Percentiles rank a stretch among this genome's conserved stretches.
These are phyloP conservation scores for Caretta caretta DNA, from an alignment of 2,113 vertebrate genomes.

Conservation along the genomic window DNA sequence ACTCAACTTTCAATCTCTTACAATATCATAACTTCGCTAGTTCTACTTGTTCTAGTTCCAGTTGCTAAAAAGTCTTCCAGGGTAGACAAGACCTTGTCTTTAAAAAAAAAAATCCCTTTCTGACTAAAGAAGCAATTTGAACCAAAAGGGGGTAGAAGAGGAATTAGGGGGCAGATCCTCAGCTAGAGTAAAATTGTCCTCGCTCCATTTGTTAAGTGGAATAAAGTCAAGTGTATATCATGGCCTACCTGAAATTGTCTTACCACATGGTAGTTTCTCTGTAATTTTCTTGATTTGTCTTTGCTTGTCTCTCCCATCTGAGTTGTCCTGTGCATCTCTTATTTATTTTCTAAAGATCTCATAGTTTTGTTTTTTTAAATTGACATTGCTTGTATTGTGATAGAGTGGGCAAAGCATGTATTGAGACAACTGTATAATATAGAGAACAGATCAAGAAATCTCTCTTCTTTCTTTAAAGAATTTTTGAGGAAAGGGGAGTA, in stretches of 20 bases:
- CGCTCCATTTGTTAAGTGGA: background rate
- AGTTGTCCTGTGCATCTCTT: background rate
- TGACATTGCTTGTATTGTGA: background rate
- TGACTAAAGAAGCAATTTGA: background rate
- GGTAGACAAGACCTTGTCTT: background rate
- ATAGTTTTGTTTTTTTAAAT: background rate
- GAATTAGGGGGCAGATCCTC: background rate
- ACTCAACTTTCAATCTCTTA: background rate
- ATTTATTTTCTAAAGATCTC: background rate
- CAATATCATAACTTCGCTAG: background rate
- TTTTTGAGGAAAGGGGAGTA: background rate
- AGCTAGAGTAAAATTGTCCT: background rate
- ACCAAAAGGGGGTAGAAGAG: background rate
- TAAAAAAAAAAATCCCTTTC: background rate
- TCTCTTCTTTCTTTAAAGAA: background rate
- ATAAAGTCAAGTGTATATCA: background rate
- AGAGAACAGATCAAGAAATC: background rate
- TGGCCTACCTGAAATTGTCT: background rate
- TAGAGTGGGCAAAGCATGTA: background rate
- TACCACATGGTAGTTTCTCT: background rate
- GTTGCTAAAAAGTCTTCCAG: background rate
- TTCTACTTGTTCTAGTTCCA: background rate
- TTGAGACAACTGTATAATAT: background rate
- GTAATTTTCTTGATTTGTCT: background rate
- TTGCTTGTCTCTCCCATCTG: background rate